phyloP scores from a whole-genome alignment of 2,888 invertebrate species.

The Cataglyphis albicans region DNA sequence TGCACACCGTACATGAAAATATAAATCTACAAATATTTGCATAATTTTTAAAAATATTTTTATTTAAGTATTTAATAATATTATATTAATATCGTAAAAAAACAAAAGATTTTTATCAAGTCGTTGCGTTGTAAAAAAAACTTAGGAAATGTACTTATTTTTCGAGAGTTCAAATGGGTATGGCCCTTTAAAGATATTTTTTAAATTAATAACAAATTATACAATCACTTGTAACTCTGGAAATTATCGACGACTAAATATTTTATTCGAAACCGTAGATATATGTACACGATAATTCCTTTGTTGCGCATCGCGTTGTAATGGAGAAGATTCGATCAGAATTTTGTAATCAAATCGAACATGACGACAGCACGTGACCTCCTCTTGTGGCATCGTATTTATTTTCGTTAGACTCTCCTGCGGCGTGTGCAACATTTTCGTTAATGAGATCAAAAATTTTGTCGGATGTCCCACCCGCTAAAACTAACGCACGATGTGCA shows the following conservation, averaged over 20 bases:
- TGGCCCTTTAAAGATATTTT: neutral
- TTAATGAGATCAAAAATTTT: constrained; percentile 39
- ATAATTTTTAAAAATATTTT: too few species aligned
- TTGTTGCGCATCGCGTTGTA: neutral
- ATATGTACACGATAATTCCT: neutral
- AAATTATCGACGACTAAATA: neutral
- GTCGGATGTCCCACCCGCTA: constrained; percentile 15
- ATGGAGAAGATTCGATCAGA: neutral
- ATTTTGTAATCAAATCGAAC: constrained; percentile 9
- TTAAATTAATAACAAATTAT: neutral
- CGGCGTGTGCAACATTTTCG: neutral
- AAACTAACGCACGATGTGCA: constrained; percentile 20
- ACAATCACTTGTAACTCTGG: neutral
- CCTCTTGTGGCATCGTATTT: neutral
- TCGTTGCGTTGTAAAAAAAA: too few species aligned
- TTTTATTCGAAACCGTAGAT: neutral
- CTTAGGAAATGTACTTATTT: too few species aligned
- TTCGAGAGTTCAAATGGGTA: too few species aligned
- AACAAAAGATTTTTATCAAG: too few species aligned
- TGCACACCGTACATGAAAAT: too few species aligned
- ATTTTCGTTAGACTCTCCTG: constrained; percentile 12
- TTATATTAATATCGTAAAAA: too few species aligned
- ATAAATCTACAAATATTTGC: too few species aligned
- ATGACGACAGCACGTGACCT: neutral
- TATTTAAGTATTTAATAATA: too few species aligned